phyloP scores from a whole-genome alignment of 2,888 invertebrate genomes.

The Xanthorhoe designata region DNA sequence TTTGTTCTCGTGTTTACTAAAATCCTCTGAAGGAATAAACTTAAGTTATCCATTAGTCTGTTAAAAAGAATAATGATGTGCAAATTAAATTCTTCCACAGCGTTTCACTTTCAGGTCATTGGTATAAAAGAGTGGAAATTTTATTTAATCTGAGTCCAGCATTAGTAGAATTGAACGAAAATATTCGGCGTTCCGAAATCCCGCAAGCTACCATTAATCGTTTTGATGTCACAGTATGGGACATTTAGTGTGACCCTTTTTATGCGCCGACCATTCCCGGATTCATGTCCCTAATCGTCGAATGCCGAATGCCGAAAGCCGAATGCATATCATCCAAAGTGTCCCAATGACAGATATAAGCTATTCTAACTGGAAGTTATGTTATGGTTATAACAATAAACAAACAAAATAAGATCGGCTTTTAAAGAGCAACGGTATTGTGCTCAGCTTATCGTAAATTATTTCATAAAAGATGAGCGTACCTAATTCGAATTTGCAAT shows the following conservation, averaged over 20 bases:
- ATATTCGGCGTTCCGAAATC: constrained; percentile 73
- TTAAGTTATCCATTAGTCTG: neutral
- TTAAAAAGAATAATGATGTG: constrained; percentile 18
- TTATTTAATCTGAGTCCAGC: constrained; percentile 66
- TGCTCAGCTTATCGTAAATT: neutral
- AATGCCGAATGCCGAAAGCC: constrained; percentile 64
- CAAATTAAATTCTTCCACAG: constrained; percentile 28
- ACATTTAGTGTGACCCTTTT: constrained; percentile 85
- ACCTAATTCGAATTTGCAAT: neutral
- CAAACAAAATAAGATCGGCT: constrained; percentile 9
- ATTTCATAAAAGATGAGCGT: no score
- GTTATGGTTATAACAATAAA: constrained; percentile 30
- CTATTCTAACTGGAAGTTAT: constrained; percentile 19
- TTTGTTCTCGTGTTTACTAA: neutral
- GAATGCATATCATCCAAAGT: constrained; percentile 32
- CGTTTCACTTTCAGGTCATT: constrained; percentile 48
- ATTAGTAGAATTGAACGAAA: constrained; percentile 77
- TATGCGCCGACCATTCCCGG: constrained; percentile 67
- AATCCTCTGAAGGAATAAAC: neutral
- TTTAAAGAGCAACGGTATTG: constrained; percentile 9
- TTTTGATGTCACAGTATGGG: constrained; percentile 83
- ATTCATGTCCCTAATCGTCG: constrained; percentile 75
- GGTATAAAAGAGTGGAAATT: constrained; percentile 56
- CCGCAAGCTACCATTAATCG: constrained; percentile 79
- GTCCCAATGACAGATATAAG: constrained; percentile 33